Conservation (phyloP, 2,888 invertebrate genomes). For the Parnassius mnemosyne region DNA sequence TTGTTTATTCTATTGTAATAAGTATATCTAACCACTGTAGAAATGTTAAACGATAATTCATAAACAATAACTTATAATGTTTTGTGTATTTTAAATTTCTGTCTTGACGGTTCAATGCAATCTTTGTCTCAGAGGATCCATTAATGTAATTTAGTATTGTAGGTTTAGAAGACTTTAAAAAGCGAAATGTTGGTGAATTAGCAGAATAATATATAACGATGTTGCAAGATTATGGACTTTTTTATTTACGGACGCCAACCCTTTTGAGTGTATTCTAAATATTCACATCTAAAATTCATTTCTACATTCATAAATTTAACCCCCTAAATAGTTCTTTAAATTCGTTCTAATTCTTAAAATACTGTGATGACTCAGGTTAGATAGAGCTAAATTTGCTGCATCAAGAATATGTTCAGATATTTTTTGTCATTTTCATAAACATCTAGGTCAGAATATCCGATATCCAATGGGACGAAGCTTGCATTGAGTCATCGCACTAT, state of each 20-base stretch:
- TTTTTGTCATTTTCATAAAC: constrained; percentile 7
- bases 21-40: constrained; percentile 69
- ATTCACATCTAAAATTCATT: constrained; percentile 55
- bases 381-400: constrained; percentile 36
- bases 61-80: constrained; percentile 56
- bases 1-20: constrained; percentile 66
- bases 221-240: constrained; percentile 71
- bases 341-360: constrained; percentile 54
- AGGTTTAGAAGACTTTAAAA: constrained; percentile 53
- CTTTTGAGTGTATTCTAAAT: constrained; percentile 50
- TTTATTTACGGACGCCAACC: constrained; percentile 66
- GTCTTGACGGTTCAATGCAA: constrained; percentile 77
- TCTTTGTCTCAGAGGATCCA: constrained; percentile 72
- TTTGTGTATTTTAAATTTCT: constrained; percentile 60
- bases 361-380: constrained; percentile 79
- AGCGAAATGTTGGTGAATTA: constrained; percentile 66
- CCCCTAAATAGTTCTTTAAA: constrained; percentile 46
- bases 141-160: constrained; percentile 49
- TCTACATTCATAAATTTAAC: constrained; percentile 58
- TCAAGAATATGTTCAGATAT: background rate
- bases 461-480: constrained; percentile 75
- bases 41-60: constrained; percentile 63
- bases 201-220: constrained; percentile 72
- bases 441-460: constrained; percentile 32
- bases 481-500: constrained; percentile 81